These are phyloP conservation scores for Damaliscus lunatus DNA, from an alignment of 2,113 vertebrate genomes.

Conservation along the genomic window DNA sequence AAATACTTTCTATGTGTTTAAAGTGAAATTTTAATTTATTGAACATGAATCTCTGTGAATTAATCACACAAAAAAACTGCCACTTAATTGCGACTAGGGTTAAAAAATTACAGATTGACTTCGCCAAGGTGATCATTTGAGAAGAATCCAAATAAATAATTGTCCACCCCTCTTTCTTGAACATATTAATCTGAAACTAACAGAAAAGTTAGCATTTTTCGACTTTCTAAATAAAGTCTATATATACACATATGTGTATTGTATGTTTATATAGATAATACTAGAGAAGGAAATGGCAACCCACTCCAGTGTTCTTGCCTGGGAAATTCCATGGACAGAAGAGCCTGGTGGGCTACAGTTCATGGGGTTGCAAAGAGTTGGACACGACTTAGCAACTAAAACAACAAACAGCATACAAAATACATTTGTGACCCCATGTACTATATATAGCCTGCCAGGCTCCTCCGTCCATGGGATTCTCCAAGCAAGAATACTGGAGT, in stretches of 20 bases:
- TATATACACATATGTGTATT: background rate
- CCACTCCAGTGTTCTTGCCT: background rate
- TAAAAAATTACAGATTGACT: background rate
- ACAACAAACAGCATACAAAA: background rate
- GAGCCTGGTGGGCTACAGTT: background rate
- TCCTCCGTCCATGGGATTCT: background rate
- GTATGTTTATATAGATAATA: background rate
- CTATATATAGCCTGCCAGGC: background rate
- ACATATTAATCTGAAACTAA: background rate
- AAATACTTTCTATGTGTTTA: background rate
- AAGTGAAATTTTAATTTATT: background rate
- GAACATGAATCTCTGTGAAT: background rate
- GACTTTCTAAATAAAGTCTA: background rate
- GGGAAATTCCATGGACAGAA: background rate
- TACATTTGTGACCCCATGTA: background rate
- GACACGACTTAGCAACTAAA: background rate
- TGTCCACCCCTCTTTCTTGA: background rate
- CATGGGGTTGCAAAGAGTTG: rapidly evolving
- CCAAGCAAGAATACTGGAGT: background rate
- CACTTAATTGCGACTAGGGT: background rate
- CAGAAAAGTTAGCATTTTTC: background rate
- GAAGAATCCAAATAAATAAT: background rate
- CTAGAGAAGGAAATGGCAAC: background rate
- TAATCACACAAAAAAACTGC: background rate
- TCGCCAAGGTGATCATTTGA: background rate